Evolutionary conservation across 2,797 vertebrate genomes (phyloP).

Genomic region (Cheracebus regulus): DNA sequence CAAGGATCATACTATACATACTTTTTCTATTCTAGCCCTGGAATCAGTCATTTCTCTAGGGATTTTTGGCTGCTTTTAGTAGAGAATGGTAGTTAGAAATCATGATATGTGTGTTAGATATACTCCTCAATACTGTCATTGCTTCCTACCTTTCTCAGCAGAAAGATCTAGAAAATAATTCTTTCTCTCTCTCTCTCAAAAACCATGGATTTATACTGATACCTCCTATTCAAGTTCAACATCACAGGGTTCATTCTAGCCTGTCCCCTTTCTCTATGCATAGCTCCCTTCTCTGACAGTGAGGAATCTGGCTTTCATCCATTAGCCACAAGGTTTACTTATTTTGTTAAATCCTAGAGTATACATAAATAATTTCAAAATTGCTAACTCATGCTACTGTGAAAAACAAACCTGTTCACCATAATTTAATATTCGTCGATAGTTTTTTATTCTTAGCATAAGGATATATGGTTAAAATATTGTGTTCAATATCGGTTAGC

Average conservation of each 20-base stretch:
- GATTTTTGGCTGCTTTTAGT: not conserved
- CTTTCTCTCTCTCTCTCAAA: not conserved
- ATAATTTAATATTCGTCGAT: not conserved
- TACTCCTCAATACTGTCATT: not conserved
- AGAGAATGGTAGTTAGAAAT: not conserved
- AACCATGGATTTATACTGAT: not conserved
- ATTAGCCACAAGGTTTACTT: not conserved
- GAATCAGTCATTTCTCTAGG: not conserved
- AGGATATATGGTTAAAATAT: not conserved
- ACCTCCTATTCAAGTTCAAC: not conserved
- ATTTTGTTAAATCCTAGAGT: not conserved
- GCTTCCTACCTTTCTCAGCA: not conserved
- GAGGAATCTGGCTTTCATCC: not conserved
- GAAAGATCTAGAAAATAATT: not conserved
- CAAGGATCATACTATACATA: not conserved
- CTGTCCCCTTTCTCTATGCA: not conserved
- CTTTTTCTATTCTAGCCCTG: not conserved
- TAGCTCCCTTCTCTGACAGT: not conserved
- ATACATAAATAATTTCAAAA: not conserved
- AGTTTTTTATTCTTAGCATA: not conserved
- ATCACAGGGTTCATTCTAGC: not conserved
- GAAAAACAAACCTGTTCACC: not conserved
- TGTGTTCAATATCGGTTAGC: not conserved
- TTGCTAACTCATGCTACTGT: not conserved
- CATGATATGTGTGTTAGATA: not conserved